These are phyloP conservation scores for Hippopotamus amphibius DNA, from an alignment of 2,113 vertebrate species.

Conservation along the genomic window DNA sequence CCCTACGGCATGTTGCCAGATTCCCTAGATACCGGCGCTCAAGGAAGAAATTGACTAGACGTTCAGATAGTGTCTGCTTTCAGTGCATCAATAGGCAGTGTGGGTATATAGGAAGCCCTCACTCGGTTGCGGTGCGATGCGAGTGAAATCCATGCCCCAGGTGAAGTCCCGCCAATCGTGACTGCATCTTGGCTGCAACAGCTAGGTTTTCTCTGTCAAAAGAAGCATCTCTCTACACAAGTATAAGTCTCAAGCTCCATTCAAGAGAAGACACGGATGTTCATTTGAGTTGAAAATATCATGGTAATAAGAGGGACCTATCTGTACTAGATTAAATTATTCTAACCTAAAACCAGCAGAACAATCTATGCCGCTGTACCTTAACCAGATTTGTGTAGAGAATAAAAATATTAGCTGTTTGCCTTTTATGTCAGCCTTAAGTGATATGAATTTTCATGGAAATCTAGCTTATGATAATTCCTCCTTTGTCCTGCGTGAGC, in stretches of 20 bases:
- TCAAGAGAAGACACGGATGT: neutral
- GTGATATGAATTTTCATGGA: neutral
- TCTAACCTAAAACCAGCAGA: neutral
- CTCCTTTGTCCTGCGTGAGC: no score
- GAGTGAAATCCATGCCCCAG: neutral
- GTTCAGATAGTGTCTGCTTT: neutral
- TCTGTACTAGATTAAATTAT: neutral
- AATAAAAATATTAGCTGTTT: neutral
- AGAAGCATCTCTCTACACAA: neutral
- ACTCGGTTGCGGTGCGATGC: neutral
- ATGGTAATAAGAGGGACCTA: neutral
- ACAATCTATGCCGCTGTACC: neutral
- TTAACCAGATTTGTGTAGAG: neutral
- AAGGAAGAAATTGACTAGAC: neutral
- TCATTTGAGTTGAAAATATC: neutral
- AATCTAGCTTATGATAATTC: neutral
- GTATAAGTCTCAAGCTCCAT: neutral
- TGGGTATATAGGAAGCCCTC: neutral
- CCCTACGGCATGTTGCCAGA: accelerated
- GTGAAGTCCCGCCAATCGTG: neutral
- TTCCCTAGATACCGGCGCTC: neutral
- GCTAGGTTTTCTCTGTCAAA: neutral
- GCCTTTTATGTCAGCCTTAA: neutral
- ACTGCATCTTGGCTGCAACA: accelerated
- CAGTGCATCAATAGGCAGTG: neutral